Conservation (phyloP, 2,797 vertebrate species). For the Hydrocynus forskahlii region DNA sequence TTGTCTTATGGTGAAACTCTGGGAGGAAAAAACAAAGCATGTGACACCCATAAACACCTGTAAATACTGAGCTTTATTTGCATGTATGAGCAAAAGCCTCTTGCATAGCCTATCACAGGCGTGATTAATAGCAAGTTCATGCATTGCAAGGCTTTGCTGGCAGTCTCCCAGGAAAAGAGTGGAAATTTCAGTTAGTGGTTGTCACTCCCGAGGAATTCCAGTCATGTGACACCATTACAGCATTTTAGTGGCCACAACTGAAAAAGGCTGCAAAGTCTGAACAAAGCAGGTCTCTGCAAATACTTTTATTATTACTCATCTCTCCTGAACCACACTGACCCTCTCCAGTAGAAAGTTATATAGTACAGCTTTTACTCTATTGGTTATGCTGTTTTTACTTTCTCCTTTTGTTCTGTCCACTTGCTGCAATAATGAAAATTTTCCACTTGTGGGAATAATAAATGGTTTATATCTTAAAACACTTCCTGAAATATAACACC, state of each 20-base stretch:
- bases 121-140: slow-evolving; percentile 61
- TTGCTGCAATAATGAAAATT: too few species aligned
- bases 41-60: background rate
- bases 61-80: background rate
- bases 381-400: too few species aligned
- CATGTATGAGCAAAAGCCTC: background rate
- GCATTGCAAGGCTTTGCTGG: slow-evolving; percentile 69
- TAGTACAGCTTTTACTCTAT: too few species aligned
- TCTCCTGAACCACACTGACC: too few species aligned
- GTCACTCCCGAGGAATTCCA: slow-evolving; percentile 75
- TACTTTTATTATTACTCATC: background rate
- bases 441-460: too few species aligned
- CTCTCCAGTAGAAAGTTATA: too few species aligned
- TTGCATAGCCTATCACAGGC: slow-evolving; percentile 34
- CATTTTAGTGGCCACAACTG: slow-evolving; percentile 46
- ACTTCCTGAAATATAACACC: background rate
- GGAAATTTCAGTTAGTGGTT: slow-evolving; percentile 71
- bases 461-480: too few species aligned
- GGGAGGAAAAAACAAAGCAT: too few species aligned
- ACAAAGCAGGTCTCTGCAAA: background rate
- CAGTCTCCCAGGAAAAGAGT: slow-evolving; percentile 48
- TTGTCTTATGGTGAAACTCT: too few species aligned
- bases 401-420: too few species aligned
- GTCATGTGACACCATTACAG: slow-evolving; percentile 51
- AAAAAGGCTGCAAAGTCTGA: background rate